Base-by-base conservation (phyloP, 2,113 vertebrate species). In the Calidris pugnax region DNA sequence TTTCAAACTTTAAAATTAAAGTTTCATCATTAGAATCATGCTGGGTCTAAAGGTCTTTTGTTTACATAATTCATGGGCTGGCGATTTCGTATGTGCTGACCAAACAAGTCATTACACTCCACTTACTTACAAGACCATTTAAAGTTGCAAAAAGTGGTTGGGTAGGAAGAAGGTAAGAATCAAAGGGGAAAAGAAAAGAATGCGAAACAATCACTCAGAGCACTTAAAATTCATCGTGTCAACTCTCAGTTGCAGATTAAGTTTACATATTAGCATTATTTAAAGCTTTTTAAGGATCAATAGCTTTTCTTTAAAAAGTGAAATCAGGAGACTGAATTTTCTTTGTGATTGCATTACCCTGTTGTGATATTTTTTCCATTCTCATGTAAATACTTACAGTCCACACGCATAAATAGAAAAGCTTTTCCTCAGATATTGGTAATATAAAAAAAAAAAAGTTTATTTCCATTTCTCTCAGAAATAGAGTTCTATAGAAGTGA, bases 31-130 rank as follows among this genome's bases (percentile, higher is more conserved):
- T 74, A 88, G 71, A 84, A 80, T 67, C 53, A 50, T 11, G 21
- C 72, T 69, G 84, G 78, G 90, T 77, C 85, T 87, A 79, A 92
- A 92, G 89, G 80, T 87, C 87, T 89, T 95, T 45, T 33, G 39
- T 57, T 91, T 96, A 63, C 76, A 95, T 90, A 94, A 96, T 92
- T 95, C 84, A 95, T 79, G 57, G 83, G 27, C 53, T 91, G 90
- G 75, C 78, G 82, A 28, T 66, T 71, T 80, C 63, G 75, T 57
- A 51, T 75, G 64, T 72, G 76, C 85, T 93, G 87, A 91, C 74
- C 88, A 95, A 84, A 94, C 67, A 87, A 95, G 57, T 53, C 72
- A 48, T 60, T 12, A 48, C 73, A 73, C 60, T 82, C 62, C 77
- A 71, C 77, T 89, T 30, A 50, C 80, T 91, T 69, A 55, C 74